Base-by-base conservation (phyloP, 92 coral and sea anemone genomes). In the Siderastrea siderea region DNA sequence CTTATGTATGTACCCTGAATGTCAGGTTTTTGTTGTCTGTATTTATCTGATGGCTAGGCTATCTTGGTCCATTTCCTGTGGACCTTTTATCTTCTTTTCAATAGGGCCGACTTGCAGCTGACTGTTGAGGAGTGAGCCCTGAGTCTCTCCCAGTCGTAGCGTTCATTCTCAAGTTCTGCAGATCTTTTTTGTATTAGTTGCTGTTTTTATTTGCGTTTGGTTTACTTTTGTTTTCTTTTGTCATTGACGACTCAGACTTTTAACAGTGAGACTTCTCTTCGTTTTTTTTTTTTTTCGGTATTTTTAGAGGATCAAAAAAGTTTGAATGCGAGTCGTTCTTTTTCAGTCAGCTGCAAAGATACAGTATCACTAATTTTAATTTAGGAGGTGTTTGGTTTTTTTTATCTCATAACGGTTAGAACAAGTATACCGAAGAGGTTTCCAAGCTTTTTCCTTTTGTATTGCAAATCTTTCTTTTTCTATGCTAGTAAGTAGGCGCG, bases 41-140 rank as follows among this genome's bases (percentile, higher is more conserved):
- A 26, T 79, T 68, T 68, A 49, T 78, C 14, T n/a, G 58, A 11
- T 79, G 83, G 71, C 73, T 17, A 14, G 77, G 1, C 57, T 14
- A 8, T 14, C 10, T 1, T 65, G 8, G 66, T 47, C 15, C 3
- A n/a, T 47, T 47, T 16, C 7, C 50, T 43, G 17, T 58, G 50
- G 16, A 26, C 8, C 6, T 26, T 3, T 67, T 11, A 67, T 38
- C 13, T 3, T 5, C 8, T 9, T 57, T 57, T 47, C 44, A 57
- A 15, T 44, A 13, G 15, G 58, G 6, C 9, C 58, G 80, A n/a
- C 67, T 38, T 5, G 13, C 66, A 76, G 38, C 7, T 60, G 53
- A 77, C 54, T 77, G 9, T 77, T 46, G 46, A 17, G 69, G 60
- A 62, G 9, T 62, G 10, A 17, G 1, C 47, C 55, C 54, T 47